Evolutionary conservation across 2,113 vertebrate genomes (phyloP).

Genomic region (Lathamus discolor): DNA sequence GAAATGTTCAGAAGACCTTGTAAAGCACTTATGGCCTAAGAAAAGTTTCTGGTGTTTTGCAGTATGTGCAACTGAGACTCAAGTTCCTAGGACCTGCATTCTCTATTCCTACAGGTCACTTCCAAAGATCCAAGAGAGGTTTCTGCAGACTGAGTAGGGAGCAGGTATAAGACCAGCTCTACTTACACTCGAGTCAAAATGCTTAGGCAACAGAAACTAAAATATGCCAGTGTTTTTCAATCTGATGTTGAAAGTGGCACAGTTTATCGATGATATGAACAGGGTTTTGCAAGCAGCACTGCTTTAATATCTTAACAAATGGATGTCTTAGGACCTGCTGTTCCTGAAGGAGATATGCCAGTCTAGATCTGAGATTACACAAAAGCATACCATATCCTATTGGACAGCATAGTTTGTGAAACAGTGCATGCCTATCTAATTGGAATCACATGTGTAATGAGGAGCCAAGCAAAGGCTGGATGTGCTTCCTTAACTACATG

Average conservation of each 20-base stretch:
- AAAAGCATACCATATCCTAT: not conserved
- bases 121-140: not conserved
- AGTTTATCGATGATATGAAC: not conserved
- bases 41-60: not conserved
- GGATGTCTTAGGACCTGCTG: not conserved
- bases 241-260: not conserved
- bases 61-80: not conserved
- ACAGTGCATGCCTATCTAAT: constrained; percentile 25
- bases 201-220: not conserved
- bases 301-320: not conserved
- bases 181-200: not conserved
- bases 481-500: not conserved
- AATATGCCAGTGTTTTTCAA: fast-evolving
- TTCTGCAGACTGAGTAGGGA: not conserved
- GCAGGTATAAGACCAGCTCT: not conserved
- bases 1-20: not conserved
- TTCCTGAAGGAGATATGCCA: not conserved
- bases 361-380: not conserved
- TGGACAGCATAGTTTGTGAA: not conserved
- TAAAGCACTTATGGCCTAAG: fast-evolving
- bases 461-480: not conserved
- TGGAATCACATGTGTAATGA: constrained; percentile 4
- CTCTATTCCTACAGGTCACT: not conserved
- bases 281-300: not conserved
- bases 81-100: not conserved